Percentiles rank a stretch among this genome's conserved stretches.
Conservation (phyloP, 53 echinoderm and acorn worm species). For the Hippasteria phrygiana region DNA sequence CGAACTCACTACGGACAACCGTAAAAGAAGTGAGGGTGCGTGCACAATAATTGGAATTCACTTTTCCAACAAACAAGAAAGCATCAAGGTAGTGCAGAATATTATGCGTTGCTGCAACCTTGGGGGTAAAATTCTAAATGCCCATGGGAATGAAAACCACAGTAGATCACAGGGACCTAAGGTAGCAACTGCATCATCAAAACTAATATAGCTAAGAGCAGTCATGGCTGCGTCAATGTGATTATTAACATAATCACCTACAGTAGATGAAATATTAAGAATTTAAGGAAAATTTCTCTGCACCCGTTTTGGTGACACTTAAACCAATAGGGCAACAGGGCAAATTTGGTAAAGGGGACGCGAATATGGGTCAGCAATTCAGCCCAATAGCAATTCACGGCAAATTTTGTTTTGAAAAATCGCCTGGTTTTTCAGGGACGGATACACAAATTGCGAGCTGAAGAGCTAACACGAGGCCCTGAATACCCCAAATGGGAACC, state of each 20-base stretch:
- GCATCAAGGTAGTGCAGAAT: no score
- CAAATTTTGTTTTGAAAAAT: not conserved
- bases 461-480: not conserved
- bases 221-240: not conserved
- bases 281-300: not conserved
- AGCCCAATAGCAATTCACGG: no score
- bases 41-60: no score
- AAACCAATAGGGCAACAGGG: no score
- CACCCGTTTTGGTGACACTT: no score
- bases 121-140: no score
- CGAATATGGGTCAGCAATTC: not conserved
- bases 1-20: no score
- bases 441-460: not conserved
- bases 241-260: not conserved
- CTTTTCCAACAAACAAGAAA: no score
- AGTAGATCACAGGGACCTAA: no score
- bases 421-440: not conserved
- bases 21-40: no score
- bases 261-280: not conserved
- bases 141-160: no score
- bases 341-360: not conserved
- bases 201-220: not conserved
- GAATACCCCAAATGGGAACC: constrained; percentile 15
- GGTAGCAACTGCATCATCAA: not conserved
- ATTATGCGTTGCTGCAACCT: no score